Percentiles rank a stretch among this genome's conserved stretches.
Evolutionary conservation across 1,140 invertebrate species (phyloP).

Genomic region (Drosophila erecta): DNA sequence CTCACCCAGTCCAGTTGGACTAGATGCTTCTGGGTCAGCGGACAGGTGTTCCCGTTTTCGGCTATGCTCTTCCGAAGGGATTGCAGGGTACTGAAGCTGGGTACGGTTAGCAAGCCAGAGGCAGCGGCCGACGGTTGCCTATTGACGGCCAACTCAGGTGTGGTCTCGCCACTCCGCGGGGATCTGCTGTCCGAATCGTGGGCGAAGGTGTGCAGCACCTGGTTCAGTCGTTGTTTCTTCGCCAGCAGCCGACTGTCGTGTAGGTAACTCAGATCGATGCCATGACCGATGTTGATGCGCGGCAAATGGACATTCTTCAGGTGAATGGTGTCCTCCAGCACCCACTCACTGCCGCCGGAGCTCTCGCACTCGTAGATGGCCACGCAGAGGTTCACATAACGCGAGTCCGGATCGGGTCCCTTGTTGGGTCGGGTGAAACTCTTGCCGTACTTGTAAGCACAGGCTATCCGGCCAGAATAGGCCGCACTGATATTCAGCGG

Average conservation of each 20-base stretch:
- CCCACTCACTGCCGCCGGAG: conserved; percentile 98
- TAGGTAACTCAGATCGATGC: conserved; percentile 93
- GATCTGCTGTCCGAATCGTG: conserved; percentile 86
- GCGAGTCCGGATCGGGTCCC: conserved; percentile 89
- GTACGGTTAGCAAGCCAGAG: conserved; percentile 92
- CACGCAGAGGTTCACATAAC: conserved; percentile 96
- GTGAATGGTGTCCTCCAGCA: conserved; percentile 98
- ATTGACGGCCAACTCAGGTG: conserved; percentile 81
- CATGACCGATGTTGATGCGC: conserved; percentile 91
- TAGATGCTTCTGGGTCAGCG: conserved; percentile 93
- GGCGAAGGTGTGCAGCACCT: conserved; percentile 88
- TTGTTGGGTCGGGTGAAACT: conserved; percentile 93
- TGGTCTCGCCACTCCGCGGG: conserved; percentile 86
- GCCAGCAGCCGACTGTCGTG: conserved; percentile 92
- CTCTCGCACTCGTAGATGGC: conserved; percentile 99
- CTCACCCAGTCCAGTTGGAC: conserved; percentile 99
- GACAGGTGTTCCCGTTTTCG: conserved; percentile 95
- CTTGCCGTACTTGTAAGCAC: conserved; percentile 96
- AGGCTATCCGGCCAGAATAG: conserved; percentile 98
- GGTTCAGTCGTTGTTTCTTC: conserved; percentile 91
- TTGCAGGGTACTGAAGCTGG: conserved; percentile 96
- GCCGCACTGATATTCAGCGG: conserved; percentile 97
- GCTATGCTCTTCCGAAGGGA: conserved; percentile 94
- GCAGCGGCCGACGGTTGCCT: conserved; percentile 73
- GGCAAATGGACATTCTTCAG: conserved; percentile 95